Percentiles rank a stretch among this genome's conserved stretches.
phyloP scores from a whole-genome alignment of 2,113 vertebrate genomes.

The Danionella cerebrum region DNA sequence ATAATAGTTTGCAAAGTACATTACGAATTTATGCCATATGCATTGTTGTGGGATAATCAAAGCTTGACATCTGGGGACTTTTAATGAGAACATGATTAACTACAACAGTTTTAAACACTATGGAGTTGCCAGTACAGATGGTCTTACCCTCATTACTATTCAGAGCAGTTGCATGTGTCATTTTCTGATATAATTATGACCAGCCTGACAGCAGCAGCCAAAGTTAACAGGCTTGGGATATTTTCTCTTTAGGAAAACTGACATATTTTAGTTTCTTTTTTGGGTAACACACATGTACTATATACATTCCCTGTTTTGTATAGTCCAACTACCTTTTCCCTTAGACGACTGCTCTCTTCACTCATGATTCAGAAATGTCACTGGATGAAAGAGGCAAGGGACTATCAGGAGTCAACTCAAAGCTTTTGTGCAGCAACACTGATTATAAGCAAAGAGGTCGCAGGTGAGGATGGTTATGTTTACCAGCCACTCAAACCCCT shows the following conservation, averaged over 20 bases:
- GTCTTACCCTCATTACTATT: conserved; percentile 17
- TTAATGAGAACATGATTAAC: neutral
- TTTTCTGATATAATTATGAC: conserved; percentile 20
- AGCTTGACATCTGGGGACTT: conserved; percentile 6
- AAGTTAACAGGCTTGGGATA: conserved; percentile 2
- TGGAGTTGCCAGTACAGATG: conserved; percentile 12
- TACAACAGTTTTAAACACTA: conserved; percentile 4
- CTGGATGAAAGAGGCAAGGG: no score
- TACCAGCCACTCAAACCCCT: no score
- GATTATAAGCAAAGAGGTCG: no score
- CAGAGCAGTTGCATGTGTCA: conserved; percentile 15
- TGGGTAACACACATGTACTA: no score
- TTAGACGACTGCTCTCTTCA: no score
- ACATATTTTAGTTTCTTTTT: no score
- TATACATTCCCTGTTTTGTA: no score
- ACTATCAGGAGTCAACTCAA: no score
- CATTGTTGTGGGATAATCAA: conserved; percentile 1
- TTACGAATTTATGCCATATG: neutral
- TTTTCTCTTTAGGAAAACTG: neutral
- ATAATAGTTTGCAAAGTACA: neutral
- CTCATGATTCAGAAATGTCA: no score
- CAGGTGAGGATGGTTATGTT: no score
- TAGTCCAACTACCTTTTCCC: no score
- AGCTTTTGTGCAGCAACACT: no score
- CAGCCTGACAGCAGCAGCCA: conserved; percentile 12